Evolutionary conservation across 1,140 invertebrate genomes (phyloP).

Genomic region (Bombus pascuorum): DNA sequence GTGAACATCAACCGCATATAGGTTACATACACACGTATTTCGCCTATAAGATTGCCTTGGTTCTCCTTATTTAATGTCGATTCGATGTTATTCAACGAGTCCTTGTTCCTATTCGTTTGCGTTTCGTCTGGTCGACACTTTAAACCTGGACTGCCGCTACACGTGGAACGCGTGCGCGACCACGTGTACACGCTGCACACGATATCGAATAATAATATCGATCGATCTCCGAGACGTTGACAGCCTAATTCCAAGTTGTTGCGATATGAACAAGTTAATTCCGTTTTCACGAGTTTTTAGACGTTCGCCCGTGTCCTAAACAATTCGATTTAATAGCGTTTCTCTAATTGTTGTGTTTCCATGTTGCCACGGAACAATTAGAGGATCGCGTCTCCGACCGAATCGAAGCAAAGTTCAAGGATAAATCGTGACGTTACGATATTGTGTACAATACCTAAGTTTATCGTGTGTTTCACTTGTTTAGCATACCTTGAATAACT

Average conservation of each 20-base stretch:
- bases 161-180: constrained; percentile 51
- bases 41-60: no score
- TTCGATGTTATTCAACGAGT: not conserved
- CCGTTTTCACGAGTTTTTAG: not conserved
- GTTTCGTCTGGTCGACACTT: not conserved
- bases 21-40: not conserved
- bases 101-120: not conserved
- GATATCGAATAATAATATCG: constrained; percentile 35
- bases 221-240: constrained; percentile 15
- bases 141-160: not conserved
- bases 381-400: not conserved
- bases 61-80: not conserved
- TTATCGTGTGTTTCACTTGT: not conserved
- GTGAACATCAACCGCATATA: not conserved
- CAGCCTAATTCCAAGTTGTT: constrained; percentile 4
- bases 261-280: not conserved
- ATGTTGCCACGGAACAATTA: not conserved
- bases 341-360: not conserved
- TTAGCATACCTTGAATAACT: constrained; percentile 4
- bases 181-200: constrained; percentile 30
- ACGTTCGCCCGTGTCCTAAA: not conserved
- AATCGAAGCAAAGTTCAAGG: constrained; percentile 15
- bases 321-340: not conserved
- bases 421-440: not conserved
- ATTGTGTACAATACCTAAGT: not conserved